Evolutionary conservation across 2,888 invertebrate species (phyloP).

Genomic region (Nomada goodeniana): DNA sequence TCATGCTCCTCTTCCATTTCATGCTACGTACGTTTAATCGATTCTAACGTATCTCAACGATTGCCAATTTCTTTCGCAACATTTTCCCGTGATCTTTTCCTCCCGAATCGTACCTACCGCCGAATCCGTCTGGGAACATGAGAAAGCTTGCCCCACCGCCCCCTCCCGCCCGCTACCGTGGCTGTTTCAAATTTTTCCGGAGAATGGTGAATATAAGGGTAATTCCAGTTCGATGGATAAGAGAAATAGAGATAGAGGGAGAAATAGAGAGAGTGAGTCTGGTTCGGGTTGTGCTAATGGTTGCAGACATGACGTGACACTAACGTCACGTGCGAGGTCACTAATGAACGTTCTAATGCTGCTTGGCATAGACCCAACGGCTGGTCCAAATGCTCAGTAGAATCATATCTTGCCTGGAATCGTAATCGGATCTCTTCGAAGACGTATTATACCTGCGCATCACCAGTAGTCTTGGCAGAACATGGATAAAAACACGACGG

Average conservation of each 20-base stretch:
- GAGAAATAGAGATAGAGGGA: conserved; percentile 6
- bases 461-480: conserved; percentile 95
- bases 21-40: too few species aligned
- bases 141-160: background rate
- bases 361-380: conserved; percentile 63
- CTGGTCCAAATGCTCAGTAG: conserved; percentile 57
- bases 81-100: too few species aligned
- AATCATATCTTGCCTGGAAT: conserved; percentile 73
- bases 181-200: background rate
- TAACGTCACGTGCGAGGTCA: conserved; percentile 61
- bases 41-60: too few species aligned
- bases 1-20: too few species aligned
- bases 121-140: too few species aligned
- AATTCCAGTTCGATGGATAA: conserved; percentile 5
- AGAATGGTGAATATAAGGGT: conserved; percentile 10
- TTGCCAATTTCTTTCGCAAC: too few species aligned
- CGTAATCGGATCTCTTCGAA: conserved; percentile 71
- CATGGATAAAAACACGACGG: conserved; percentile 97
- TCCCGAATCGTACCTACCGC: too few species aligned
- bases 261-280: background rate
- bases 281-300: conserved; percentile 51
- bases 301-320: conserved; percentile 63
- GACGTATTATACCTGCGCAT: conserved; percentile 89
- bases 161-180: background rate
- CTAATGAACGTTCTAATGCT: conserved; percentile 69